Evolutionary conservation across 1,140 invertebrate species (phyloP), one percentile per base, ranked within the genome.

Genomic region (Bombyx mandarina): DNA sequence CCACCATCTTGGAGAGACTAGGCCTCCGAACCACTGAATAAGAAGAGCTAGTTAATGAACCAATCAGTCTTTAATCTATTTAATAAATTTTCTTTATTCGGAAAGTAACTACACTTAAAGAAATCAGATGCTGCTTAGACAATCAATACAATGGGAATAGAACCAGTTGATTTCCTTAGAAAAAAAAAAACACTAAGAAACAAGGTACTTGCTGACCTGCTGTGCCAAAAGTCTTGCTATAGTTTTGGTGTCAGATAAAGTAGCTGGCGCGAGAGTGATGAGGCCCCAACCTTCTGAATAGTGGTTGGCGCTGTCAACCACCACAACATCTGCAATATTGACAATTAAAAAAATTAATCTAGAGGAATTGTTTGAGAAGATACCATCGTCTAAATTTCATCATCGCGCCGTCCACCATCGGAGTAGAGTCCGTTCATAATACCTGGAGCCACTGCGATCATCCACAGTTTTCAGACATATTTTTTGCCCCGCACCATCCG

Each of bases 1-100:
- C 88, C 88, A 88, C 88, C 88, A 89, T 1, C 86, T 76, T 0
- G 88, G 88, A 0, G 88, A 88, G 0, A 89, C 85, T 2, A 88
- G 63, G 0, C 86, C 87, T 8, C 84, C 85, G 53, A 89, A 85
- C 88, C 88, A 89, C 86, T 88, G 69, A 52, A 50, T 53, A 44
- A 46, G 10, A 52, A 5, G 45, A 46, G 6, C 18, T 9, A 22
- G 12, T 18, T 18, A 18, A 18, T 18, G 12, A 18, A 18, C 12
- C 12, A 18, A 18, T 18, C 12, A 18, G 12, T 18, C 12, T 18
- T 18, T 18, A 18, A 18, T 18, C 12, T 18, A 18, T 18, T 18
- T 18, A 18, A 18, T 18, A 18, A 18, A 18, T 18, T 18, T 18
- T 18, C 12, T 18, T 18, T 18, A 18, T 18, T 18, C 12, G 12